Conservation (phyloP, 2,113 vertebrate species). For the Cichladusa arquata region DNA sequence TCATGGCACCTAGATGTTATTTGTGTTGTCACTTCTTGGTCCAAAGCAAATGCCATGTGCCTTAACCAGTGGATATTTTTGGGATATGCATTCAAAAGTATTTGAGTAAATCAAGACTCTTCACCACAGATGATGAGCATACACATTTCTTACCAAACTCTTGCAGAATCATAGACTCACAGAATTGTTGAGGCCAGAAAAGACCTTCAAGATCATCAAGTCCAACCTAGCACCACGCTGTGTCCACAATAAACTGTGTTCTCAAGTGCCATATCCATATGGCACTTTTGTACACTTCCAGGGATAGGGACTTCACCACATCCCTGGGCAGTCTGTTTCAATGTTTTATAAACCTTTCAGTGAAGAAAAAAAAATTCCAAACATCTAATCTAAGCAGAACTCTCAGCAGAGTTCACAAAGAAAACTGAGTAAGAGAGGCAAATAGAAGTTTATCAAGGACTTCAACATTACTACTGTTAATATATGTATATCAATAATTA, state of each 20-base stretch:
- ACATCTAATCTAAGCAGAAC: background rate
- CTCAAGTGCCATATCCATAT: background rate
- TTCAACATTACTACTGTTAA: background rate
- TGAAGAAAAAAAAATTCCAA: background rate
- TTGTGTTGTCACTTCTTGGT: background rate
- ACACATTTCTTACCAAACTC: background rate
- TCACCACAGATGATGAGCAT: background rate
- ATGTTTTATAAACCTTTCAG: too few relatives aligned
- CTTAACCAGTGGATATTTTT: background rate
- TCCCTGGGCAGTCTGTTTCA: background rate
- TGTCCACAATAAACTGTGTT: rapidly evolving
- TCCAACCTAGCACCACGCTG: rapidly evolving
- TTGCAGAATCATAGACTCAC: background rate
- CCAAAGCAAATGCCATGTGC: background rate
- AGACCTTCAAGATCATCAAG: background rate
- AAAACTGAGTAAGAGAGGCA: background rate
- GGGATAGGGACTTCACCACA: background rate
- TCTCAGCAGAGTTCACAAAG: background rate
- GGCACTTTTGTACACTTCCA: background rate
- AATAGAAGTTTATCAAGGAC: background rate
- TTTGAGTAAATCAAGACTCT: background rate
- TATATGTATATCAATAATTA: background rate
- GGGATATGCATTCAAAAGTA: background rate
- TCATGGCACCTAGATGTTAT: background rate
- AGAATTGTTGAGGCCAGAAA: background rate